Conservation (phyloP, 64 coral and sea anemone genomes). For the Anthopleura sola region DNA sequence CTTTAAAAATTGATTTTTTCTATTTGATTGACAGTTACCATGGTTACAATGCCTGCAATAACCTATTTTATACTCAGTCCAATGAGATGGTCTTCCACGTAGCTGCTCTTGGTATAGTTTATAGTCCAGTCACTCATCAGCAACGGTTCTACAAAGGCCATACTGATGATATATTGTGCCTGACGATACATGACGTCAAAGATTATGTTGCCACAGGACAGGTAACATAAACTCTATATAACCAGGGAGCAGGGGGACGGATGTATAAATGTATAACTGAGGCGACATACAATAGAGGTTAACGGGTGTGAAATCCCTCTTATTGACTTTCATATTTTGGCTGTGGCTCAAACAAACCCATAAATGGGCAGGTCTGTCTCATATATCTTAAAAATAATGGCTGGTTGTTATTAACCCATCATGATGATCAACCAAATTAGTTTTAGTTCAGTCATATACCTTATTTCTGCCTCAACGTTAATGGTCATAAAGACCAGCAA, state of each 20-base stretch:
- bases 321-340: too few species aligned
- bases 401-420: too few species aligned
- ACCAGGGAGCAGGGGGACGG: background rate
- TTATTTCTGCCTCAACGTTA: too few species aligned
- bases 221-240: constrained; percentile 30
- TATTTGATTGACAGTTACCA: constrained; percentile 76
- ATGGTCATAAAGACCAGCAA: too few species aligned
- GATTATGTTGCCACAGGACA: constrained; percentile 97
- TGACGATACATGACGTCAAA: constrained; percentile 93
- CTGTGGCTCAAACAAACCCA: too few species aligned
- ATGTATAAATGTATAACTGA: too few species aligned
- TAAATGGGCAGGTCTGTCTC: too few species aligned
- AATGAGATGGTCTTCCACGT: constrained; percentile 96
- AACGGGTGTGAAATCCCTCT: too few species aligned
- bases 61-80: constrained; percentile 89
- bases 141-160: constrained; percentile 96
- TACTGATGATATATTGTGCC: constrained; percentile 90
- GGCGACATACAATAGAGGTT: too few species aligned
- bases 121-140: constrained; percentile 76
- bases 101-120: constrained; percentile 84
- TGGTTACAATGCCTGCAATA: constrained; percentile 99
- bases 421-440: too few species aligned
- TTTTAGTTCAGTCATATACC: too few species aligned
- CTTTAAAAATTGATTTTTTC: background rate
- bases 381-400: too few species aligned